Evolutionary conservation across 2,113 vertebrate species (phyloP), one percentile per base, ranked within the genome.

Genomic region (Meriones unguiculatus): DNA sequence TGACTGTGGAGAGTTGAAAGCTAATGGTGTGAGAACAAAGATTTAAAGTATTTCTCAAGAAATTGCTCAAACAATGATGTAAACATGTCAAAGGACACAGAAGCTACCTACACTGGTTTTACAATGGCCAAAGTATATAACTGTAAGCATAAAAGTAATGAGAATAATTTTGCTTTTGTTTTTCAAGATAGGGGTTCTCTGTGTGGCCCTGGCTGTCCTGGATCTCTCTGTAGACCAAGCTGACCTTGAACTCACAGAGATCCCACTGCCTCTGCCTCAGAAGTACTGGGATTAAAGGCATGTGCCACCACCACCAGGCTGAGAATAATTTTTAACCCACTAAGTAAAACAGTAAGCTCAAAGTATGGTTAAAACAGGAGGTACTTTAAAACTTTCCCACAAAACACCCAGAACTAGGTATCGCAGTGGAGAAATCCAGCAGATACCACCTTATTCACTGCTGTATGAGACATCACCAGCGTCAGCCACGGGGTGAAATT

Each of bases 381-480:
- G 46, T 91, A 75, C n/a, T 78, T 81, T 72, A 59, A 90, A 97
- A 91, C 8, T 59, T 72, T 94, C 52, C 41, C 41, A 72, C 30
- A 93, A 96, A 90, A 72, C 78, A 72, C 17, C 65, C 41, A 35
- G 24, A 91, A 87, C 70, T 64, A 69, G 28, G 41, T 62, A 65
- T 95, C 75, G 76, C 14, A 91, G n/a, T 80, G 25, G 12, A 89
- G 54, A 96, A 86, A 75, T 41, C 46, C 25, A 46, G 28, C 22
- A 92, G 54, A 84, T 1, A 70, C 28, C 22, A 94, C 70, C 52
- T 80, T 41, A 72, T n/a, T 84, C 75, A 52, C 54, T 92, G 41
- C 94, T 35, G 18, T 64, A 93, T 69, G 38, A 38, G 89, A 84
- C 1, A 24, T 28, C 3, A 17, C 25, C 20, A 59, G 7, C 20